These are phyloP conservation scores for Drosophila jambulina DNA, from an alignment of 1,140 invertebrate species.

Conservation along the genomic window DNA sequence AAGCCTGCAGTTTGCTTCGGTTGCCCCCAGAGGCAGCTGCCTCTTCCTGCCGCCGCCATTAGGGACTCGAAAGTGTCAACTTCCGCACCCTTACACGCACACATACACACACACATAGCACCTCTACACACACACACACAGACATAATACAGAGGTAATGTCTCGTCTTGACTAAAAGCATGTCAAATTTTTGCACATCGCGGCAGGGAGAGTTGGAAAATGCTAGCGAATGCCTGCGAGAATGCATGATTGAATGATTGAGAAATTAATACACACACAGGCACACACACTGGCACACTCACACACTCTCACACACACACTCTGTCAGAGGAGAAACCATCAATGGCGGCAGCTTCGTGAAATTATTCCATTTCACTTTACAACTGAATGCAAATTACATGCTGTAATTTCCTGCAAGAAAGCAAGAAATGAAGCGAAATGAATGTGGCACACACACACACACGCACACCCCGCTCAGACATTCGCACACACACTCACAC, in stretches of 20 bases:
- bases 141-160: slow-evolving; percentile 22
- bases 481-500: slow-evolving; percentile 12
- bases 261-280: slow-evolving; percentile 78
- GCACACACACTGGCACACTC: slow-evolving; percentile 54
- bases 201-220: background rate
- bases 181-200: slow-evolving; percentile 72
- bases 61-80: slow-evolving; percentile 76
- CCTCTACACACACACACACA: background rate
- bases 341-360: slow-evolving; percentile 70
- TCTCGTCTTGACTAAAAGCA: slow-evolving; percentile 72
- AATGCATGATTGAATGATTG: slow-evolving; percentile 82
- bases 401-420: slow-evolving; percentile 83
- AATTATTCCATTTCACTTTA: slow-evolving; percentile 84
- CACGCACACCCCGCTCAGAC: slow-evolving; percentile 27
- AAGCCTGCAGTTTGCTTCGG: background rate
- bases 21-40: slow-evolving; percentile 38
- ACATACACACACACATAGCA: slow-evolving; percentile 3
- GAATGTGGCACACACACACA: slow-evolving; percentile 73
- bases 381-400: slow-evolving; percentile 83
- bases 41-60: slow-evolving; percentile 62
- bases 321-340: slow-evolving; percentile 32
- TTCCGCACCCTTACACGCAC: slow-evolving; percentile 63
- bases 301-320: slow-evolving; percentile 12
- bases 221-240: slow-evolving; percentile 48
- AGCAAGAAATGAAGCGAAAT: slow-evolving; percentile 82